Evolutionary conservation across 2,888 invertebrate species (phyloP), one percentile per base, ranked within the genome.

Genomic region (Apeira syringaria): DNA sequence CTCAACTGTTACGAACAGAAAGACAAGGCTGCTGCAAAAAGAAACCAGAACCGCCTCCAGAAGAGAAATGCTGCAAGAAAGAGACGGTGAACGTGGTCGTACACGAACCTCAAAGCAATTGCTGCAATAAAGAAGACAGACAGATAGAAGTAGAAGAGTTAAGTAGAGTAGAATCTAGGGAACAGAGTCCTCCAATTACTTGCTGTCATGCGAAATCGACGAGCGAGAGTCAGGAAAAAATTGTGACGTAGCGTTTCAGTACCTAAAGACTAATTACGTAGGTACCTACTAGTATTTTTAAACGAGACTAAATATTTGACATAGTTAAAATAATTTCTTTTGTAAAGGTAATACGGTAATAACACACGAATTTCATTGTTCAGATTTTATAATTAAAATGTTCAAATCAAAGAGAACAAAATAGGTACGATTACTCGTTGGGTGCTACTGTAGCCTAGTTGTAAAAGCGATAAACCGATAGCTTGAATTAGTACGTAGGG

Each of bases 171-270:
- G 64, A 65, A 17, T 43, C 33, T 0, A 59, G 85, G 22, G 88
- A 87, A 50, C 65, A 74, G 20, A 86, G 80, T 39, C 87, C 88
- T 0, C 77, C 82, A 47, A 74, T 88, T 25, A 72, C 79, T 6
- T 89, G 88, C 56, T 88, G 86, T 22, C 45, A 44, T 34, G 71
- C 64, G 0, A 79, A 69, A 41, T 63, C 71, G 3, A 57, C 73
- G 1, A 74, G 76, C 7, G 85, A 80, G 10, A 88, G 88, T 47
- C 87, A 86, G 49, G 87, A 88, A 47, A 80, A 86, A 44, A 88
- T 89, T 28, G 59, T 84, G 18, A 50, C 34, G 28, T 45, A 50
- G 37, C 6, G 4, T 10, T 7, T n/a, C n/a, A n/a, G 7, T 20
- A 7, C 7, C 7, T 20, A 20, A 6, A 3, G 17, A 5, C 15